Percentiles rank a stretch among this genome's conserved stretches.
phyloP scores from a whole-genome alignment of 2,113 vertebrate species.

The Ictalurus furcatus region DNA sequence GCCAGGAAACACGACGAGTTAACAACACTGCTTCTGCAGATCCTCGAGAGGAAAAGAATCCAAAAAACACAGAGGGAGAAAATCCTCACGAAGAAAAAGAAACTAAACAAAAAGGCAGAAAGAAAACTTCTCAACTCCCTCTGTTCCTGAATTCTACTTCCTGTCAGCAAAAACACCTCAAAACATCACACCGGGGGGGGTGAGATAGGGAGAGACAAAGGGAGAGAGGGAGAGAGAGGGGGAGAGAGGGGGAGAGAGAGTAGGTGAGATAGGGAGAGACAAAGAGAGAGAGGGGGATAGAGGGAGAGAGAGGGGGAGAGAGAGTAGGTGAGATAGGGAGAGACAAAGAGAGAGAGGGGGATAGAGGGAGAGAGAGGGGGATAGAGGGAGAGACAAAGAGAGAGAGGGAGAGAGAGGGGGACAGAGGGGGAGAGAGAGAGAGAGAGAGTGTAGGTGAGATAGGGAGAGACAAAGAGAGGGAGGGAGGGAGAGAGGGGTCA shows the following conservation, averaged over 20 bases:
- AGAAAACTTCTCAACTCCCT: background rate
- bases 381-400: no score
- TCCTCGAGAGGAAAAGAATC: background rate
- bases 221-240: background rate
- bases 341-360: no score
- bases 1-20: background rate
- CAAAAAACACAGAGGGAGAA: background rate
- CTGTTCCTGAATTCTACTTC: background rate
- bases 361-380: no score
- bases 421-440: no score
- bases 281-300: background rate
- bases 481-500: no score
- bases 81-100: background rate
- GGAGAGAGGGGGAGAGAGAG: background rate
- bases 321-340: no score
- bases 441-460: no score
- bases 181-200: no score
- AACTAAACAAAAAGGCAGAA: background rate
- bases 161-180: background rate
- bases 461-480: no score
- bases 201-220: background rate
- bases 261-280: background rate
- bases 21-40: background rate
- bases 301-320: background rate
- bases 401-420: no score